Evolutionary conservation across 2,888 invertebrate species (phyloP).

Genomic region (Cheiracanthium punctorium): DNA sequence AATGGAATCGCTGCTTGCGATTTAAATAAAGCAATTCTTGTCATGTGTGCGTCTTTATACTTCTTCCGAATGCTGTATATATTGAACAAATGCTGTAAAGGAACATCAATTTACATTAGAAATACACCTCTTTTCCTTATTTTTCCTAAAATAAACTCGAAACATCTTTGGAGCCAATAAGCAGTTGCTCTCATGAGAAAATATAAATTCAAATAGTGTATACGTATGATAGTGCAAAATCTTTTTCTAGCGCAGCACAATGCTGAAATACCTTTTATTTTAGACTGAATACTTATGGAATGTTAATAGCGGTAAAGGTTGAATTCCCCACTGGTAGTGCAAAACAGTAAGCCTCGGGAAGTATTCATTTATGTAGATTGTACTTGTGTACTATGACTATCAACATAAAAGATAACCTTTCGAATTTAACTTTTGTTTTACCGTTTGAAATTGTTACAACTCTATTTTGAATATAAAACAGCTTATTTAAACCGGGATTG

Average conservation of each 20-base stretch:
- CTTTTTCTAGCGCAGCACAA: neutral
- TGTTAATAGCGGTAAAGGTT: neutral
- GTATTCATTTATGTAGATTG: conserved; percentile 13
- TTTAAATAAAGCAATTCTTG: too few species aligned
- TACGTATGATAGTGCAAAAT: neutral
- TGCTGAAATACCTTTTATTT: neutral
- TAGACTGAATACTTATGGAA: neutral
- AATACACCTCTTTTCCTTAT: too few species aligned
- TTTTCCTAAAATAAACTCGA: neutral
- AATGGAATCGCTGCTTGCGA: too few species aligned
- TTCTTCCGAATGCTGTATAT: too few species aligned
- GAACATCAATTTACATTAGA: too few species aligned
- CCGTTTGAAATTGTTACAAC: neutral
- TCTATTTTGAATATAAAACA: neutral
- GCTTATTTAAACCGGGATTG: neutral
- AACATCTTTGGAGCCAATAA: too few species aligned
- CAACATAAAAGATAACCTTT: neutral
- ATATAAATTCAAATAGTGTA: neutral
- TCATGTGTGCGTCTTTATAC: too few species aligned
- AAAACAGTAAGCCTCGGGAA: neutral
- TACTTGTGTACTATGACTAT: conserved; percentile 1
- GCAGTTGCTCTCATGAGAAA: neutral
- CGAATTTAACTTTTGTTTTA: neutral
- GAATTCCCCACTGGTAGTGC: neutral
- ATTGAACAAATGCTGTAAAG: too few species aligned